Evolutionary conservation across 2,113 vertebrate genomes (phyloP), one percentile per base, ranked within the genome.

Genomic region (Candoia aspera): DNA sequence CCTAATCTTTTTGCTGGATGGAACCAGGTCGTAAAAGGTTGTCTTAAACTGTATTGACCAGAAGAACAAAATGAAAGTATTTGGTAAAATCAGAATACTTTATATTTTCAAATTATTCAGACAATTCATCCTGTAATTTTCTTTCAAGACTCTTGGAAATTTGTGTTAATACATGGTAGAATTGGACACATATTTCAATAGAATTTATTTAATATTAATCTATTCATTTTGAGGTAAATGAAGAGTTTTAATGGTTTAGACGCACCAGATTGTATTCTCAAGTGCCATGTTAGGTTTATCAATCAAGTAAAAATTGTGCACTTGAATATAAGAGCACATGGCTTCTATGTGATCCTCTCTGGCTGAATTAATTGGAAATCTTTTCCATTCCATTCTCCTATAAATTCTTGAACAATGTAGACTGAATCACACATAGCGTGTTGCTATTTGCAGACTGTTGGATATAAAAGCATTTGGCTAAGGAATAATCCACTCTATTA

Each of bases 301-400:
- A 96, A 94, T 97, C 96, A 97, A 62, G 91, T 94, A 95, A 95
- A 96, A 97, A 97, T 93, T 97, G 91, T 96, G 96, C 95, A 91
- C 96, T 95, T 96, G 95, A 97, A 88, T 92, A 91, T 93, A 94
- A 96, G 86, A 96, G 93, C 89, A 85, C 55, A 73, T 85, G 87
- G 93, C 95, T 97, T 95, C 95, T 33, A 53, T 95, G 91, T 89
- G 91, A 94, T 95, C 96, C 93, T 95, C 92, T 95, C 95, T 92
- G 68, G 86, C 95, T 97, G 92, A 57, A 89, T 94, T 96, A 96
- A 94, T 95, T 93, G 94, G 95, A 95, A 95, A 91, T 89, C 73
- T 96, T 96, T 94, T 6, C 23, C 94, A 37, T 2, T 84, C 90
- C 91, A 94, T 94, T 92, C 94, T 95, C 90, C 96, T 97, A 97